phyloP scores from a whole-genome alignment of 2,888 invertebrate species.

The Frankliniella fusca region DNA sequence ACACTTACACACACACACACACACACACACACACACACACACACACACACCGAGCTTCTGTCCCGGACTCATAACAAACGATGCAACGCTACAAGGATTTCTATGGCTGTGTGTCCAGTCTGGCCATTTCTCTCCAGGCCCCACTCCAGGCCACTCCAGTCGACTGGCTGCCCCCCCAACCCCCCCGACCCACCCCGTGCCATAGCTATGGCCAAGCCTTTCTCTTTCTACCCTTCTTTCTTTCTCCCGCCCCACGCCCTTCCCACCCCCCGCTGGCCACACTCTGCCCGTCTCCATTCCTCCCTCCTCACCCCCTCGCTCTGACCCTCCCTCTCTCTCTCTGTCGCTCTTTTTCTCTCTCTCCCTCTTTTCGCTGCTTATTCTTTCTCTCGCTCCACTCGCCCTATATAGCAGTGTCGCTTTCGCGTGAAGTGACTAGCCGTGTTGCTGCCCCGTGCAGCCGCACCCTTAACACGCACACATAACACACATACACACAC shows the following conservation, averaged over 20 bases:
- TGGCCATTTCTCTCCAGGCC: constrained; percentile 8
- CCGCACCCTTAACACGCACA: neutral
- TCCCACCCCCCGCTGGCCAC: no score
- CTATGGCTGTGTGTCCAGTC: constrained; percentile 5
- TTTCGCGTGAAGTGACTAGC: constrained; percentile 6
- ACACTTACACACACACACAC: no score
- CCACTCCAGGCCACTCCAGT: neutral
- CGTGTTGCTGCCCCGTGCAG: neutral
- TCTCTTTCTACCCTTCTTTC: constrained; percentile 4
- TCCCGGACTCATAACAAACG: constrained; percentile 10
- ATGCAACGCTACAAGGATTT: constrained; percentile 10
- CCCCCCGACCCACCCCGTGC: neutral
- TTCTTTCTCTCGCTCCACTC: neutral
- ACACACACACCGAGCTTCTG: neutral
- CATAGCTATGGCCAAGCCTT: neutral
- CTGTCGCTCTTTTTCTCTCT: neutral
- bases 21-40: neutral
- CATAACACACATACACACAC: neutral
- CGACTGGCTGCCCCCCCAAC: neutral
- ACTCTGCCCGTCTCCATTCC: no score
- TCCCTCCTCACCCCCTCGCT: neutral
- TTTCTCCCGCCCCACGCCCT: neutral
- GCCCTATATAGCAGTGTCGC: neutral
- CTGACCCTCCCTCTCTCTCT: neutral
- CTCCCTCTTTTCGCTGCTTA: neutral